Percentiles rank a stretch among this genome's conserved stretches.
Conservation (phyloP, 2,888 invertebrate species). For the Ochropacha duplaris region DNA sequence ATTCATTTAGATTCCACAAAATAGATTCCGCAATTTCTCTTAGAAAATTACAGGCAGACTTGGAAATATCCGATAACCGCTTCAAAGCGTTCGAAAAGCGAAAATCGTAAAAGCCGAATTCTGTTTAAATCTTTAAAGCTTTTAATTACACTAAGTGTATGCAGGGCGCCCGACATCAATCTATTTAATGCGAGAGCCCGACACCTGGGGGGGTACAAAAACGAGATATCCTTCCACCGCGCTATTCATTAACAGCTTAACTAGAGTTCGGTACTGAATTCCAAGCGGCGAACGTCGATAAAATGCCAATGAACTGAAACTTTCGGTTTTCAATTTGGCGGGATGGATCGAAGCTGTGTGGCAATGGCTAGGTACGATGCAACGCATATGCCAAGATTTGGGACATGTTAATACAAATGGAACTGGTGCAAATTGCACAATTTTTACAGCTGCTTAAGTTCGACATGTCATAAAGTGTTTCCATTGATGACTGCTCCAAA, state of each 20-base stretch:
- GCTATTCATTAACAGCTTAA: conserved; percentile 51
- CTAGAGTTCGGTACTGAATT: conserved; percentile 32
- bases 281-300: conserved; percentile 35
- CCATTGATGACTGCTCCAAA: not conserved
- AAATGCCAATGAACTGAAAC: conserved; percentile 41
- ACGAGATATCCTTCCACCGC: conserved; percentile 41
- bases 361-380: conserved; percentile 24
- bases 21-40: conserved; percentile 18
- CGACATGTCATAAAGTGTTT: not conserved
- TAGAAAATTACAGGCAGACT: conserved; percentile 19
- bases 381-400: conserved; percentile 31
- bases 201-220: conserved; percentile 27
- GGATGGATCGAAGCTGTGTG: conserved; percentile 25
- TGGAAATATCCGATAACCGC: conserved; percentile 30
- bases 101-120: conserved; percentile 52
- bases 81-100: conserved; percentile 40
- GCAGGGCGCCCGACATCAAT: conserved; percentile 60
- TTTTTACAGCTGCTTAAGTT: not conserved
- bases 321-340: conserved; percentile 45
- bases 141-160: conserved; percentile 76
- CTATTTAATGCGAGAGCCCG: conserved; percentile 61
- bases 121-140: conserved; percentile 68
- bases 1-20: conserved; percentile 9
- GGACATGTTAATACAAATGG: conserved; percentile 25
- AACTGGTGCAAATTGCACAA: not conserved